These are phyloP conservation scores for Puntigrus tetrazona DNA, from an alignment of 2,113 vertebrate genomes.

Conservation along the genomic window DNA sequence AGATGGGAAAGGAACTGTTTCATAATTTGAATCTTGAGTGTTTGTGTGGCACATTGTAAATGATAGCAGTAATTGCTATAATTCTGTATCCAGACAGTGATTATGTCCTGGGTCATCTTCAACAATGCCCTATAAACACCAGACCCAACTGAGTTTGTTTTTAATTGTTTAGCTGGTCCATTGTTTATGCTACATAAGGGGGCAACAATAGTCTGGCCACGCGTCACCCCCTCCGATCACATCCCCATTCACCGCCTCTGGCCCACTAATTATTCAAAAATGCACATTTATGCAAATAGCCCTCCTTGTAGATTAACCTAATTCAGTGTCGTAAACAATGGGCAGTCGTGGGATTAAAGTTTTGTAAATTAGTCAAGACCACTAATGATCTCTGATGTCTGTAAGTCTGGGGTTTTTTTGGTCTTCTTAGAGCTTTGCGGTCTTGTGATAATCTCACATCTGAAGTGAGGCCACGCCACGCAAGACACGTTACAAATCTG, in stretches of 20 bases:
- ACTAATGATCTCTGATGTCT: conserved; percentile 55
- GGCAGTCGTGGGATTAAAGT: conserved; percentile 72
- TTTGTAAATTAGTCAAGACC: conserved; percentile 67
- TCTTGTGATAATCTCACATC: conserved; percentile 63
- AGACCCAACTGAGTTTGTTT: conserved; percentile 49
- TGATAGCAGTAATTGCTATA: conserved; percentile 67
- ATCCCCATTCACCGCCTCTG: conserved; percentile 49
- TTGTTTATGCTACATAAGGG: conserved; percentile 65
- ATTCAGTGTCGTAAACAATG: conserved; percentile 75
- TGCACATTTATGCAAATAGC: conserved; percentile 78
- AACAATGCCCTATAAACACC: conserved; percentile 43
- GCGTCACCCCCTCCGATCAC: conserved; percentile 55
- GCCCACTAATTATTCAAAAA: conserved; percentile 79
- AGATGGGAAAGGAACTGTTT: conserved; percentile 29
- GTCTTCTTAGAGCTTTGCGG: conserved; percentile 55
- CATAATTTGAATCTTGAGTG: conserved; percentile 17
- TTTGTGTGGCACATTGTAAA: conserved; percentile 58
- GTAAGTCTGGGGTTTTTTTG: conserved; percentile 61
- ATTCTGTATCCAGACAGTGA: conserved; percentile 42
- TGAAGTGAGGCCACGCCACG: conserved; percentile 62
- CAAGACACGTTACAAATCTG: conserved; percentile 57
- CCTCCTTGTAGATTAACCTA: conserved; percentile 76
- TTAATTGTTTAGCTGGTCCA: conserved; percentile 69
- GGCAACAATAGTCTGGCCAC: conserved; percentile 70
- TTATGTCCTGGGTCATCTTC: conserved; percentile 36